Percentiles rank a stretch among this genome's conserved stretches.
Conservation (phyloP, 2,888 invertebrate genomes). For the Pseudolycoriella hygida region DNA sequence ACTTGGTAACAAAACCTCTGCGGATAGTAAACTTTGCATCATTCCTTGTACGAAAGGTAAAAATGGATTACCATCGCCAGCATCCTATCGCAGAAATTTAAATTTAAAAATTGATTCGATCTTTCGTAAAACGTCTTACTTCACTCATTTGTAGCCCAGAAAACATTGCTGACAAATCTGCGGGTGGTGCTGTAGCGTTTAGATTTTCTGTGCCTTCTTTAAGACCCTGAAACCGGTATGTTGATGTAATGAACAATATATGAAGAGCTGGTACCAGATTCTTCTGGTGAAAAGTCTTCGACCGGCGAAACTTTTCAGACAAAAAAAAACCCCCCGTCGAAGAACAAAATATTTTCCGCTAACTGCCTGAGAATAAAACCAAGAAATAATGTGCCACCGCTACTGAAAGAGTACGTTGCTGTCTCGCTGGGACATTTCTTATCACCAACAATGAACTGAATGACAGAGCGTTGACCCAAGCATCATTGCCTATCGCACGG, state of each 20-base stretch:
- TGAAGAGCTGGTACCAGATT: neutral
- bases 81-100: constrained; percentile 22
- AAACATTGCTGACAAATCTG: constrained; percentile 64
- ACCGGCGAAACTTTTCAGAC: too few relatives aligned
- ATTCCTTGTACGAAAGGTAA: constrained; percentile 75
- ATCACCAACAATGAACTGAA: too few relatives aligned
- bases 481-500: too few relatives aligned
- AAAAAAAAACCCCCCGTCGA: too few relatives aligned
- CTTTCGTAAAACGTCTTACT: constrained; percentile 8
- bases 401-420: too few relatives aligned
- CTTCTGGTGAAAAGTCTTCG: too few relatives aligned
- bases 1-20: constrained; percentile 79
- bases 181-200: constrained; percentile 44
- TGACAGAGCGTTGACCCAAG: too few relatives aligned
- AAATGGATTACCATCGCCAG: constrained; percentile 45
- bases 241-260: neutral
- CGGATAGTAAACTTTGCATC: constrained; percentile 74
- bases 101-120: too few relatives aligned
- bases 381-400: too few relatives aligned
- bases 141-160: constrained; percentile 27
- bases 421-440: too few relatives aligned
- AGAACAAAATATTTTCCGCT: too few relatives aligned
- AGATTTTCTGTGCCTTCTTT: constrained; percentile 34
- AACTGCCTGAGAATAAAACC: too few relatives aligned
- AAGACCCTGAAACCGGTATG: constrained; percentile 16